A percentile compares a stretch with the other conserved stretches of the same genome.
Conservation (phyloP, 2,797 vertebrate species). For the Crax fasciolata region DNA sequence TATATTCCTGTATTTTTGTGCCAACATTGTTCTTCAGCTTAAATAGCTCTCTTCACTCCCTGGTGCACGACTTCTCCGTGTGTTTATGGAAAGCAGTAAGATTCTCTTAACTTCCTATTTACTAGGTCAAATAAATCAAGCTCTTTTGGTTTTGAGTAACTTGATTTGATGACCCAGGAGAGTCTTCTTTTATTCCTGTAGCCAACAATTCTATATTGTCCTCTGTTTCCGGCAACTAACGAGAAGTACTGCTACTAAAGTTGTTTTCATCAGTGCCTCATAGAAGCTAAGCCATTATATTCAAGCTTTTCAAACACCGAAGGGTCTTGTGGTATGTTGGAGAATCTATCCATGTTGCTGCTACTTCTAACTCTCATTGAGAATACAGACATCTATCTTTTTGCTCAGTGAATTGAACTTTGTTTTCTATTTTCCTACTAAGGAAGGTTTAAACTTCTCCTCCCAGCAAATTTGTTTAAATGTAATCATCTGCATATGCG, state of each 20-base stretch:
- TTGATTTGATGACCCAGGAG: background rate
- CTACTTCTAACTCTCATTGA: background rate
- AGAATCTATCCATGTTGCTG: background rate
- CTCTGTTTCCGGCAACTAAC: background rate
- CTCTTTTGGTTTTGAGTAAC: background rate
- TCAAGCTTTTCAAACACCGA: background rate
- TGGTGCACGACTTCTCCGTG: background rate
- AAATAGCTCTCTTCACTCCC: background rate
- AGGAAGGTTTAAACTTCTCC: background rate
- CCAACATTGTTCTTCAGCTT: constrained; percentile 41
- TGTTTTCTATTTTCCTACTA: background rate
- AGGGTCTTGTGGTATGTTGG: background rate
- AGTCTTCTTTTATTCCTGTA: background rate
- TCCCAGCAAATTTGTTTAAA: background rate
- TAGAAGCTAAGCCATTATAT: background rate
- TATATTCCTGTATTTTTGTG: background rate
- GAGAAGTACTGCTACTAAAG: background rate
- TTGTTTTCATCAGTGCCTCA: background rate
- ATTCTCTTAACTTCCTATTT: background rate
- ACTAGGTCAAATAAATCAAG: background rate
- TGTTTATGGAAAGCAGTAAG: background rate
- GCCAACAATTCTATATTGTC: background rate
- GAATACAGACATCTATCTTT: background rate
- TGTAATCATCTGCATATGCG: background rate
- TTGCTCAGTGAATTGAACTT: background rate